Evolutionary conservation across 2,888 invertebrate species (phyloP).

Genomic region (Phortica okadai): DNA sequence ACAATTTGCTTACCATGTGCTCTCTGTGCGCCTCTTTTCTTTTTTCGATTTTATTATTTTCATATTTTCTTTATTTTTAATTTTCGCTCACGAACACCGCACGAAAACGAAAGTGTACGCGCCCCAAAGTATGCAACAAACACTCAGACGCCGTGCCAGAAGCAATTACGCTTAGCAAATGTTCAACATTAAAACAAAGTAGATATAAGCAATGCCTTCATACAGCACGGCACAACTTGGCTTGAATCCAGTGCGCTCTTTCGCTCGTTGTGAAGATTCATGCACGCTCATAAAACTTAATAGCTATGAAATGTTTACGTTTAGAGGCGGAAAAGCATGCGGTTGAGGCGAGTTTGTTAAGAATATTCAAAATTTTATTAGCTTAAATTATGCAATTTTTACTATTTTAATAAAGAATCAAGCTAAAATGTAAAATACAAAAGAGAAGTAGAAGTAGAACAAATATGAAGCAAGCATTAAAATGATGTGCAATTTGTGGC

Average conservation of each 20-base stretch:
- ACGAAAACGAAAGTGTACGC: constrained; percentile 50
- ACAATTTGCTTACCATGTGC: not conserved
- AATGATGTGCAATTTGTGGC: constrained; percentile 49
- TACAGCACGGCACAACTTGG: not conserved
- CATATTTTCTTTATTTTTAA: constrained; percentile 37
- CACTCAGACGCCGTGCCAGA: constrained; percentile 59
- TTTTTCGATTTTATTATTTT: not conserved
- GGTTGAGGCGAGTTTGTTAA: not conserved
- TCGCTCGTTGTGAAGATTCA: constrained; percentile 55
- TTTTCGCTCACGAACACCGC: constrained; percentile 38
- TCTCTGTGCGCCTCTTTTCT: constrained; percentile 8
- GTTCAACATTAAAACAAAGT: constrained; percentile 33
- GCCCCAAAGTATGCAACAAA: constrained; percentile 44
- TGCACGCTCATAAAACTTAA: constrained; percentile 68
- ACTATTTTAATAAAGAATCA: constrained; percentile 68
- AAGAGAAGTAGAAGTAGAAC: not conserved
- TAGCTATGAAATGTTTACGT: constrained; percentile 69
- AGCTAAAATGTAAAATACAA: not conserved
- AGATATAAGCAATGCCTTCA: constrained; percentile 5
- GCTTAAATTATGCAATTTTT: constrained; percentile 70
- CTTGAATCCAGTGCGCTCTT: not conserved
- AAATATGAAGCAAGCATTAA: constrained; percentile 52
- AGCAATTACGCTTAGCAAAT: constrained; percentile 61
- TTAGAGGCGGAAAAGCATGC: constrained; percentile 3
- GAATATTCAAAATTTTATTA: constrained; percentile 60